A percentile compares a stretch with the other conserved stretches of the same genome.
phyloP scores from a whole-genome alignment of 2,113 vertebrate genomes.

The Mobula birostris region DNA sequence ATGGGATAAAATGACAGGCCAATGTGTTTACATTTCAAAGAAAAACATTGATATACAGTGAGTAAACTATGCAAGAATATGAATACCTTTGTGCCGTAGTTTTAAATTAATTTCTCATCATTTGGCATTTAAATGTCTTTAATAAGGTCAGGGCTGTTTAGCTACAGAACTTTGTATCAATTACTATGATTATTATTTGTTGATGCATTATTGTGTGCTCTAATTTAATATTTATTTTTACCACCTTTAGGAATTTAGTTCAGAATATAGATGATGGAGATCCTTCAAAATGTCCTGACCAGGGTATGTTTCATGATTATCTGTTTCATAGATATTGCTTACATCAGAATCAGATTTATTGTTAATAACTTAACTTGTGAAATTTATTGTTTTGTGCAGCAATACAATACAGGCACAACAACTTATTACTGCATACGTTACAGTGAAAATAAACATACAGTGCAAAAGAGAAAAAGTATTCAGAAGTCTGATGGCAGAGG shows the following conservation, averaged over 20 bases:
- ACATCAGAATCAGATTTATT: no score
- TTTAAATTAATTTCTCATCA: neutral
- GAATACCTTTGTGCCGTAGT: neutral
- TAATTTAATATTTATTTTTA: neutral
- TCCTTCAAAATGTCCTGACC: conserved; percentile 51
- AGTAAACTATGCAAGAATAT: conserved; percentile 38
- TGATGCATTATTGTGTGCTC: no score
- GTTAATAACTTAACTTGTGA: no score
- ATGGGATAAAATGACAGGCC: conserved; percentile 46
- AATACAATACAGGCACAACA: no score
- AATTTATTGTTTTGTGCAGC: no score
- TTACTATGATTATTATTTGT: neutral
- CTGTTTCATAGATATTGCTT: neutral
- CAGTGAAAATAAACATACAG: no score
- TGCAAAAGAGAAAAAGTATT: no score
- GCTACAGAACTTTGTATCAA: neutral
- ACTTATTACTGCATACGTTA: no score
- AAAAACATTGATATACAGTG: neutral
- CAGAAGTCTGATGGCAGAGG: no score
- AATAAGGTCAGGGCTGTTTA: neutral
- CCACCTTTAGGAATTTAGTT: conserved; percentile 49
- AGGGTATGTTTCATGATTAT: conserved; percentile 44
- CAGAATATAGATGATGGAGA: conserved; percentile 59
- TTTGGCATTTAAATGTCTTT: neutral
- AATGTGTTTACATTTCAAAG: conserved; percentile 44